A percentile compares a stretch with the other conserved stretches of the same genome.
Conservation (phyloP, 2,113 vertebrate genomes). For the Ptilonorhynchus violaceus region DNA sequence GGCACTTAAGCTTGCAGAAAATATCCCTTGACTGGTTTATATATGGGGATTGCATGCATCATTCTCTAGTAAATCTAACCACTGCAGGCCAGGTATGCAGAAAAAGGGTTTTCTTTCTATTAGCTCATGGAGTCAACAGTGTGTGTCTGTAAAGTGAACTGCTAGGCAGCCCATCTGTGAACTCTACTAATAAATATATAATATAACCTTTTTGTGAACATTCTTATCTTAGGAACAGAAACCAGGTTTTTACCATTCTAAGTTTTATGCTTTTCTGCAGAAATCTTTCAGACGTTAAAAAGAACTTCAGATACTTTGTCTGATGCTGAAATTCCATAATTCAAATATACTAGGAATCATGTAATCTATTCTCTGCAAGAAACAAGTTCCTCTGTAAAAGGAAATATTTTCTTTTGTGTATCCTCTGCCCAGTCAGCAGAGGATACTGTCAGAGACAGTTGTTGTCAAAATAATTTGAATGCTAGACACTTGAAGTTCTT, state of each 20-base stretch:
- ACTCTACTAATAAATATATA: constrained; percentile 11
- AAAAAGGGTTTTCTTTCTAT: constrained; percentile 51
- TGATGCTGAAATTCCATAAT: constrained; percentile 48
- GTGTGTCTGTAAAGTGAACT: constrained; percentile 47
- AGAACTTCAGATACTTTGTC: constrained; percentile 38
- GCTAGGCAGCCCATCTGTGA: constrained; percentile 36
- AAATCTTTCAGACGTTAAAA: constrained; percentile 51
- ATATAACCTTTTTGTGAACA: constrained; percentile 44
- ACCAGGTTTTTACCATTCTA: not conserved
- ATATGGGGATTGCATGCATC: constrained; percentile 19
- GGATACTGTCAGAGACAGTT: too few relatives aligned
- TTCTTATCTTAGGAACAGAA: constrained; percentile 57
- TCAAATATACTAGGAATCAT: not conserved
- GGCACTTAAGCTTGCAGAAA: constrained; percentile 30
- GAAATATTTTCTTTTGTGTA: not conserved
- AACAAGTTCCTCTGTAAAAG: not conserved
- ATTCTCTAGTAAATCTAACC: constrained; percentile 55
- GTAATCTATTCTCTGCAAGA: constrained; percentile 34
- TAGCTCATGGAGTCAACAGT: constrained; percentile 37
- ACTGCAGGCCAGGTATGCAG: not conserved
- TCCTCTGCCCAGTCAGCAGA: not conserved
- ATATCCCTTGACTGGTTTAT: constrained; percentile 38
- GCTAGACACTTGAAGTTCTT: not conserved
- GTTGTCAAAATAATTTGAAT: not conserved
- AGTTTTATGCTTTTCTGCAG: constrained; percentile 40